Base-by-base conservation (phyloP, 1,140 invertebrate genomes). In the Araneus ventricosus region DNA sequence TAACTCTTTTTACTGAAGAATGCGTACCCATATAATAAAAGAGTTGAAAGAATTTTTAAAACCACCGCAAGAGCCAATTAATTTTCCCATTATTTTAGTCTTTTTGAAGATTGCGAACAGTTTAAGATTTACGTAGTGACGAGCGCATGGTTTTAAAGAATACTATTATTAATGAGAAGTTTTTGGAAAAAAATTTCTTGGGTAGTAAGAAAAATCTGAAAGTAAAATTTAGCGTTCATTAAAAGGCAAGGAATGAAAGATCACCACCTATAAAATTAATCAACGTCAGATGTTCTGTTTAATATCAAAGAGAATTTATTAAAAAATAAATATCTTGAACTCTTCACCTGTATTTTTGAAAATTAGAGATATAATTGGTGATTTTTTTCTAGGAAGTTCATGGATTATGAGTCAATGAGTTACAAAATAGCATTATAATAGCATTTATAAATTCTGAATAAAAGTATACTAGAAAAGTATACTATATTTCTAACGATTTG, bases 251-350 rank as follows among this genome's bases (percentile, higher is more conserved):
- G 27, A n/a, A 6, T 10, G 3, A 67, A 67, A 27, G 63, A 67
- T 67, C 24, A 67, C 27, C 63, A 10, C 27, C 45, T 67, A 67
- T 67, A 67, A 67, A 67, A 67, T 67, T 67, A 67, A 67, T 67
- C 63, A 67, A 67, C 24, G 63, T n/a, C n/a, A n/a, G 27, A 67
- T 67, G 27, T 30, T 67, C 14, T 67, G 0, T 27, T 52, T 52
- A 52, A 52, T 52, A 52, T 52, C 45, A 52, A 52, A 52, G 45
- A 14, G 45, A 52, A 1, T 14, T 52, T 52, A 52, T 52, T 52
- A 52, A 52, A n/a, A 52, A 52, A 14, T 52, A 52, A 52, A 52
- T 52, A 52, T 52, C 45, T 1, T 52, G 10, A 52, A 14, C 45
- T n/a, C n/a, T 52, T 52, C 3, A 52, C 45, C 45, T 52, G 45